Percentiles rank a stretch among this genome's conserved stretches.
phyloP scores from a whole-genome alignment of 2,113 vertebrate genomes.

The Poecile atricapillus region DNA sequence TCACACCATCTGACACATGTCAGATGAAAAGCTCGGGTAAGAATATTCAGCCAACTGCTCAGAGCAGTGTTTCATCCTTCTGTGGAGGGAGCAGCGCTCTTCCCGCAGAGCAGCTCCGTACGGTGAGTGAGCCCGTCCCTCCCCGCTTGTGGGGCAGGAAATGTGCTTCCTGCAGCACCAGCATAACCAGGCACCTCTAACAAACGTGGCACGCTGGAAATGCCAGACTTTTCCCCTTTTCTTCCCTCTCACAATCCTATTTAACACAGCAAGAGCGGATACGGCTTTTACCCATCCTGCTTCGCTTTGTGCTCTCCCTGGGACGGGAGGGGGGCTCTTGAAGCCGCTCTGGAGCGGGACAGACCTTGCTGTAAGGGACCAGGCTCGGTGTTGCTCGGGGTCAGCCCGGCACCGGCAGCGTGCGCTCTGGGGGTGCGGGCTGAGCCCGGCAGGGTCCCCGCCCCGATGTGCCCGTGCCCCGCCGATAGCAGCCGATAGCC shows the following conservation, averaged over 20 bases:
- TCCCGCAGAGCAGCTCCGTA: fast-evolving
- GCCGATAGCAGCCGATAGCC: neutral
- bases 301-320: fast-evolving
- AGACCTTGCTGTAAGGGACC: neutral
- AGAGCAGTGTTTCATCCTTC: neutral
- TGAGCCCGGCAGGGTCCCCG: neutral
- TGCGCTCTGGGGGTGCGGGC: neutral
- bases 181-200: neutral
- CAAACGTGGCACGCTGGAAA: fast-evolving
- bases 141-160: neutral
- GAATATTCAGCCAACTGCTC: neutral
- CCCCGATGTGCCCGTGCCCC: neutral
- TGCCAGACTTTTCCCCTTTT: neutral
- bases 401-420: fast-evolving
- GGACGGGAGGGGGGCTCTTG: neutral
- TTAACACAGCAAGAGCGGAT: neutral
- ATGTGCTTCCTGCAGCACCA: neutral
- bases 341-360: neutral
- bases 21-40: neutral
- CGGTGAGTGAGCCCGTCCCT: fast-evolving
- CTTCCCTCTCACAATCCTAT: fast-evolving
- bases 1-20: constrained; percentile 35
- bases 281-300: neutral
- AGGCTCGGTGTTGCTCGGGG: neutral
- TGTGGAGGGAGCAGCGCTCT: neutral